Evolutionary conservation across 30 jellyfish, hydroid and myxozoan genomes (phyloP), one percentile per base, ranked within the genome.

Genomic region (Chrysaora quinquecirrha): DNA sequence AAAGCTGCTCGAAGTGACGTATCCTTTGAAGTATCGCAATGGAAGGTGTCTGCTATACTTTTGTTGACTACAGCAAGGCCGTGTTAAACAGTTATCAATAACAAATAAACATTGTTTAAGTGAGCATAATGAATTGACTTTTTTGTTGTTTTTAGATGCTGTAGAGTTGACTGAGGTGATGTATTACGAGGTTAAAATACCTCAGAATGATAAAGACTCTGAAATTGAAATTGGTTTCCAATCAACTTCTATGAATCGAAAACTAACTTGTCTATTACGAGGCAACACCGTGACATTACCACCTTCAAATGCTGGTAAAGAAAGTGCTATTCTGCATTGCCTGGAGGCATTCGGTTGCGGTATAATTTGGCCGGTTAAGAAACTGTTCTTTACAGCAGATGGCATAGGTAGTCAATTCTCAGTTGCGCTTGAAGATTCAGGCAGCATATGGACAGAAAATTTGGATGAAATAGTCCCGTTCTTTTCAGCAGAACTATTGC

Each of bases 291-390:
- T 83, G 30, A 29, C 2, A 33, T 11, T 60, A 12, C 38, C 94
- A 47, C 49, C 61, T 3, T 34, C 60, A 30, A 70, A 71, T 16
- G 33, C 31, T 9, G 12, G 22, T 28, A 11, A 33, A 1, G 71
- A 61, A 23, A 25, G 27, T 3, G 25, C 27, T 20, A 16, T 48
- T n/a, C 16, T 83, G 33, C 70, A 70, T 21, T 71, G 75, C 48
- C 79, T 34, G 58, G 82, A 83, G 21, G 67, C 78, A 25, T 23
- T 90, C 28, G 97, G 97, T 20, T 90, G 97, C 63, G 97, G 97
- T 11, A 21, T 90, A 64, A 32, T 68, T 1, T 71, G 87, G 85
- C 95, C 92, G 18, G 16, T 29, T 32, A 64, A 52, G 73, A 86
- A 83, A 29, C 24, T 75, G 23, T 69, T 90, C 60, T 52, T 90